A percentile compares a stretch with the other conserved stretches of the same genome.
These are phyloP conservation scores for Galerucella pusilla DNA, from an alignment of 2,888 invertebrate species.

Conservation along the genomic window DNA sequence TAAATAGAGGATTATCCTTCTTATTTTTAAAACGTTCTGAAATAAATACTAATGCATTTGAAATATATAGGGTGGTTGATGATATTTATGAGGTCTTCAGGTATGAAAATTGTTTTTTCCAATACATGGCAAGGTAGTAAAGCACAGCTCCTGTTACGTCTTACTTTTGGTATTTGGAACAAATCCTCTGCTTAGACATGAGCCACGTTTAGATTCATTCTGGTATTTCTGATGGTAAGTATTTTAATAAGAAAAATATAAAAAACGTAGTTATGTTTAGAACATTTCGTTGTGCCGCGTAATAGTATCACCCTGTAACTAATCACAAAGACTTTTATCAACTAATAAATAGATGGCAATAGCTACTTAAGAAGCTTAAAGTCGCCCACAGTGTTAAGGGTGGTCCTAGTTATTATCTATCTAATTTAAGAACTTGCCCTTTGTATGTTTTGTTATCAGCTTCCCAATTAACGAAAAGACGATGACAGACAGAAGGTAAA, in stretches of 20 bases:
- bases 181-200: neutral
- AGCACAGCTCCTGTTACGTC: too few relatives aligned
- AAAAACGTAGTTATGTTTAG: too few relatives aligned
- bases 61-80: neutral
- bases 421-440: constrained; percentile 46
- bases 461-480: constrained; percentile 44
- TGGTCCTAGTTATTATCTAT: constrained; percentile 46
- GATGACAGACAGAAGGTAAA: constrained; percentile 44
- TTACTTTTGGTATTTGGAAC: too few relatives aligned
- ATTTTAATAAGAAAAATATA: too few relatives aligned
- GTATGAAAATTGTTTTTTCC: too few relatives aligned
- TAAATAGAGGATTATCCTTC: constrained; percentile 7
- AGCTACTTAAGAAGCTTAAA: constrained; percentile 45
- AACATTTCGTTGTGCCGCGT: neutral
- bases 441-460: constrained; percentile 43
- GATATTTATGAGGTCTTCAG: neutral
- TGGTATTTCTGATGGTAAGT: too few relatives aligned
- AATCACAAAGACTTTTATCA: constrained; percentile 30
- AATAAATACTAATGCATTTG: neutral
- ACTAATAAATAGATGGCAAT: constrained; percentile 39
- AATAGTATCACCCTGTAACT: neutral
- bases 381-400: constrained; percentile 42
- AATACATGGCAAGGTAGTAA: too few relatives aligned
- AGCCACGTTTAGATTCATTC: too few relatives aligned
- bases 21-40: constrained; percentile 11